phyloP scores from a whole-genome alignment of 2,888 invertebrate genomes.

The Sinotaia quadrata region DNA sequence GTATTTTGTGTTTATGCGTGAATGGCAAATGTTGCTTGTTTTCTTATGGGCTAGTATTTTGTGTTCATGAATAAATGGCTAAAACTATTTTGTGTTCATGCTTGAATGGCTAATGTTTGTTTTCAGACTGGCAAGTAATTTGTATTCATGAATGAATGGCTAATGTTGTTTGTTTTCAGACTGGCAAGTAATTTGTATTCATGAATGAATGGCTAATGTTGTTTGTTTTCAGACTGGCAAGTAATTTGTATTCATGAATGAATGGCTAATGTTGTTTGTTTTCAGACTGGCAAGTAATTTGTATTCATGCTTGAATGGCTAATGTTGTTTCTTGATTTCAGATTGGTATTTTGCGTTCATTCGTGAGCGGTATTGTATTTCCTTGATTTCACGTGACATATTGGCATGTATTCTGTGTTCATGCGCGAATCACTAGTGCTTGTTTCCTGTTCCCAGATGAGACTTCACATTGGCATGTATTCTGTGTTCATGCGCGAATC shows the following conservation, averaged over 20 bases:
- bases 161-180: no score
- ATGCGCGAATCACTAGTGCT: no score
- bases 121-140: no score
- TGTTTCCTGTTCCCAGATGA: slow-evolving; percentile 37
- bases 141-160: no score
- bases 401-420: slow-evolving; percentile 33
- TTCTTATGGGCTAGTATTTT: no score
- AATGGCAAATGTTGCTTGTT: slow-evolving; percentile 48
- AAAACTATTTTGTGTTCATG: no score
- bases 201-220: no score
- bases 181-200: no score
- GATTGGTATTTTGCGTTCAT: slow-evolving; percentile 38
- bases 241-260: no score
- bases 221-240: slow-evolving; percentile 28
- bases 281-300: slow-evolving; percentile 31
- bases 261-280: no score
- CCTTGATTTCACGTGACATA: slow-evolving; percentile 35
- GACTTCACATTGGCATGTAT: slow-evolving; percentile 31
- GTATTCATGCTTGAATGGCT: slow-evolving; percentile 47
- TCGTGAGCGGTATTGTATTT: slow-evolving; percentile 46
- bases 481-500: slow-evolving; percentile 45
- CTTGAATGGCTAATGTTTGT: no score
- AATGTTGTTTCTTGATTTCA: slow-evolving; percentile 40
- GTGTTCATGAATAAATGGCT: no score
- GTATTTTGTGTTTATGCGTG: slow-evolving; percentile 39